Percentiles rank a stretch among this genome's conserved stretches.
These are phyloP conservation scores for Drosophila persimilis DNA, from an alignment of 1,140 invertebrate species.

Conservation along the genomic window DNA sequence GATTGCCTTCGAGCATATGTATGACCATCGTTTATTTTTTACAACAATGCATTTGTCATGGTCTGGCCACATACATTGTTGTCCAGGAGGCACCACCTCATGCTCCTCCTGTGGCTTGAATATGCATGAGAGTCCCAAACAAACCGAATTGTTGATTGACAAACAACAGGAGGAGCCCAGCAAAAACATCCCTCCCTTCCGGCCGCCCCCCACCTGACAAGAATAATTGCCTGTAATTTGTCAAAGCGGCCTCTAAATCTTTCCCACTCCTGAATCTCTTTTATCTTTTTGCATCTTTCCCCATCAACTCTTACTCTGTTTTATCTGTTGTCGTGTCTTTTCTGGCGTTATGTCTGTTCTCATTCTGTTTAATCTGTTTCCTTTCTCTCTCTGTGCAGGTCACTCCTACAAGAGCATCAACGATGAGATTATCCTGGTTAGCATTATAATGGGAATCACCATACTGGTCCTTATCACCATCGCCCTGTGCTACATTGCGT, in stretches of 20 bases:
- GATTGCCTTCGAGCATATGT: conserved; percentile 37
- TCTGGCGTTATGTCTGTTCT: too few species aligned
- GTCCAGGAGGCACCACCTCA: not conserved
- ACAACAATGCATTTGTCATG: conserved; percentile 61
- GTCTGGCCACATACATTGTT: conserved; percentile 10
- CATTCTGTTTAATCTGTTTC: conserved; percentile 10
- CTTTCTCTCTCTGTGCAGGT: conserved; percentile 83
- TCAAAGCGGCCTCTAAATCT: conserved; percentile 42
- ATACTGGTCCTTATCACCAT: conserved; percentile 91
- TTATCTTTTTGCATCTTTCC: conserved; percentile 6
- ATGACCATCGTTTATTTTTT: conserved; percentile 52
- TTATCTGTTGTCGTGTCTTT: too few species aligned
- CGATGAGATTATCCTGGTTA: conserved; percentile 93
- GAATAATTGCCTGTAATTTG: conserved; percentile 63
- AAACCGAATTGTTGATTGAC: conserved; percentile 48
- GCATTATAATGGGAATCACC: conserved; percentile 92
- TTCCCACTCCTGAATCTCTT: not conserved
- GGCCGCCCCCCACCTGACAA: conserved; percentile 25
- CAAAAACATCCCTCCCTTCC: not conserved
- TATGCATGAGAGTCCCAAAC: conserved; percentile 53
- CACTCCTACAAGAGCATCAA: conserved; percentile 91
- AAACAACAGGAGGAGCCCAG: conserved; percentile 12
- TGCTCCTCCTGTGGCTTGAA: conserved; percentile 35
- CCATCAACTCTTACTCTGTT: not conserved
- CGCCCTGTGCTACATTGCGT: conserved; percentile 90